Evolutionary conservation across 2,888 invertebrate species (phyloP).

Genomic region (Phanerotoma sp.): DNA sequence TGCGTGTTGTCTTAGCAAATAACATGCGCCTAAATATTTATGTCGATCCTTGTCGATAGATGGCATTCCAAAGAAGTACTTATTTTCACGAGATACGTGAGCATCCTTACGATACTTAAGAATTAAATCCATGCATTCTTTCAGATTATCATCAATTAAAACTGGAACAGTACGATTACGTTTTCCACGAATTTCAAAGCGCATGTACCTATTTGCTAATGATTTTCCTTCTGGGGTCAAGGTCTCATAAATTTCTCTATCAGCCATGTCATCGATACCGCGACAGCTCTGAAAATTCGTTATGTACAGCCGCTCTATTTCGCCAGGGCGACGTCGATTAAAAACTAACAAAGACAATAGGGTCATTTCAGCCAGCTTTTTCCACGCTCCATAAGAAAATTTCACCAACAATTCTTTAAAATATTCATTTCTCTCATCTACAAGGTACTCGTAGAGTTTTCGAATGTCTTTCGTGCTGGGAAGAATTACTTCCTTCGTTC

Average conservation of each 20-base stretch:
- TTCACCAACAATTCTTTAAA: conserved; percentile 10
- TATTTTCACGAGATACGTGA: too few species aligned
- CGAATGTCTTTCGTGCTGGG: conserved; percentile 18
- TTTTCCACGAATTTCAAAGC: conserved; percentile 6
- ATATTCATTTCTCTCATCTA: conserved; percentile 6
- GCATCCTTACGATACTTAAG: too few species aligned
- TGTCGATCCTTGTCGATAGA: conserved; percentile 11
- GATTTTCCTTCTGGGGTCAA: conserved; percentile 26
- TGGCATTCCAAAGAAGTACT: conserved; percentile 30
- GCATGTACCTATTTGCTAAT: conserved; percentile 31
- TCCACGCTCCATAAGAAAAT: conserved; percentile 27
- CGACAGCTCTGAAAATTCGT: conserved; percentile 34
- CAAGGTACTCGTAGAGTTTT: conserved; percentile 17
- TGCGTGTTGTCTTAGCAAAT: conserved; percentile 34
- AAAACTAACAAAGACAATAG: conserved; percentile 33
- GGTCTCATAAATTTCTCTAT: conserved; percentile 27
- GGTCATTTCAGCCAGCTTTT: conserved; percentile 26
- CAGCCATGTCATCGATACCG: conserved; percentile 29
- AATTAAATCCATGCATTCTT: too few species aligned
- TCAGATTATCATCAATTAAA: too few species aligned
- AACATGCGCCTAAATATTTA: conserved; percentile 36
- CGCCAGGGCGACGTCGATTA: conserved; percentile 36
- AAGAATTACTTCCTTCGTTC: conserved; percentile 12
- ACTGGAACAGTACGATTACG: too few species aligned
- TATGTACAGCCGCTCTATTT: conserved; percentile 33